These are phyloP conservation scores for Myathropa florea DNA, from an alignment of 2,888 invertebrate genomes.

Conservation along the genomic window DNA sequence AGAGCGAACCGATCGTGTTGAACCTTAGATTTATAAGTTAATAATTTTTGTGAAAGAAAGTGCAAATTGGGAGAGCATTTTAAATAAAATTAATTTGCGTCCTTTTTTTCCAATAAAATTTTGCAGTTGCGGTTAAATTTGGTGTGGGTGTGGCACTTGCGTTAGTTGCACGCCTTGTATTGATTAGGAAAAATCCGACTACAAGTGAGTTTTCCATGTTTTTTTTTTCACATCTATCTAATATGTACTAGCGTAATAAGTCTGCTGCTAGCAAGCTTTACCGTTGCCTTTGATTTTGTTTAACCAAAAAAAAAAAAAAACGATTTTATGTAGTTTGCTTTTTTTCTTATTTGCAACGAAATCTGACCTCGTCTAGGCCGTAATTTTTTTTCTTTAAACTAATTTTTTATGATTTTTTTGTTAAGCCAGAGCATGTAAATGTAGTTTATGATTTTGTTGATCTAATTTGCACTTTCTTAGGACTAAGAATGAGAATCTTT, in stretches of 20 bases:
- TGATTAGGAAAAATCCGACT: constrained; percentile 86
- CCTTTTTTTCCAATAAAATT: constrained; percentile 79
- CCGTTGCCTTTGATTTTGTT: constrained; percentile 37
- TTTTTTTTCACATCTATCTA: constrained; percentile 38
- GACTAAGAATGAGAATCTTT: neutral
- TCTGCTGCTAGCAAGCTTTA: constrained; percentile 40
- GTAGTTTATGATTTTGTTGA: constrained; percentile 10
- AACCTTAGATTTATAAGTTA: neutral
- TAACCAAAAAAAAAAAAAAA: constrained; percentile 34
- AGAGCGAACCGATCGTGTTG: neutral
- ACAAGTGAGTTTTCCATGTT: constrained; percentile 78
- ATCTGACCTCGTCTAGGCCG: neutral
- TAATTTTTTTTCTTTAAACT: constrained; percentile 1
- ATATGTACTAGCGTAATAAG: constrained; percentile 25
- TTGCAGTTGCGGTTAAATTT: constrained; percentile 94
- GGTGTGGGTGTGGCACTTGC: constrained; percentile 92
- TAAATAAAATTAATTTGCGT: constrained; percentile 71
- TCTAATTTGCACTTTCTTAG: constrained; percentile 70
- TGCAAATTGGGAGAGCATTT: constrained; percentile 75
- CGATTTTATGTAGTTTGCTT: constrained; percentile 28
- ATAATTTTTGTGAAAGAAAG: constrained; percentile 74
- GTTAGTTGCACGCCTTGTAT: constrained; percentile 91
- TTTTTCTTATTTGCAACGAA: constrained; percentile 10
- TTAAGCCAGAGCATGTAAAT: constrained; percentile 60
- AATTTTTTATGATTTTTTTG: constrained; percentile 13